These are phyloP conservation scores for Heterotis niloticus DNA, from an alignment of 2,113 vertebrate genomes.

Conservation along the genomic window DNA sequence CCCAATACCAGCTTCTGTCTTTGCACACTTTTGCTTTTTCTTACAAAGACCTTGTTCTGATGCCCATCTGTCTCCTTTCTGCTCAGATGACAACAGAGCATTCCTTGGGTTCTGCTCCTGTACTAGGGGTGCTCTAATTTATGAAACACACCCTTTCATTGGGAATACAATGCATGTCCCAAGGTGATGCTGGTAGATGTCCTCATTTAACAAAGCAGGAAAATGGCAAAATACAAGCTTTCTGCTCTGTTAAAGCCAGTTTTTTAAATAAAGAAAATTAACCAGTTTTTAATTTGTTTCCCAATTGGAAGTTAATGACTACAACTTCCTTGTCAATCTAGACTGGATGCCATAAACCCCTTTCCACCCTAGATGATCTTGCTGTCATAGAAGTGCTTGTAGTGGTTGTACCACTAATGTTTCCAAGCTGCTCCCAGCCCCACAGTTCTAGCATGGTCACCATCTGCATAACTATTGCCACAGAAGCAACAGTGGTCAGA, in stretches of 20 bases:
- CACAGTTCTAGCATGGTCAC: background rate
- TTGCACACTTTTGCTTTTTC: background rate
- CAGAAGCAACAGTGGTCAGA: background rate
- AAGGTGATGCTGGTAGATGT: no score
- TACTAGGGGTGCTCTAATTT: background rate
- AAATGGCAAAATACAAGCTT: background rate
- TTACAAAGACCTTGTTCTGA: slow-evolving; percentile 36
- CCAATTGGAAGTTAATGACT: background rate
- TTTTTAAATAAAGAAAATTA: background rate
- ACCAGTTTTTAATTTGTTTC: background rate
- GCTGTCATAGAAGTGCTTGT: no score
- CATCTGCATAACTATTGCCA: background rate
- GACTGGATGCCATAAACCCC: background rate
- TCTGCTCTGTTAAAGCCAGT: no score
- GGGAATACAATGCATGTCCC: no score
- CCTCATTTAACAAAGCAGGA: background rate
- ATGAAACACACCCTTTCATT: no score
- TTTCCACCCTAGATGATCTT: no score
- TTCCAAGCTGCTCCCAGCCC: no score
- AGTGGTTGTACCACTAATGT: no score
- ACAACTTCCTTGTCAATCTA: background rate
- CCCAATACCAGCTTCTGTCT: slow-evolving; percentile 6
- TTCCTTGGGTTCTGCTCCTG: background rate
- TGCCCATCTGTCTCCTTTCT: slow-evolving; percentile 18
- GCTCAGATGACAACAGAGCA: background rate